Percentiles rank a stretch among this genome's conserved stretches.
Conservation (phyloP, 2,888 invertebrate genomes). For the Lycaena phlaeas region DNA sequence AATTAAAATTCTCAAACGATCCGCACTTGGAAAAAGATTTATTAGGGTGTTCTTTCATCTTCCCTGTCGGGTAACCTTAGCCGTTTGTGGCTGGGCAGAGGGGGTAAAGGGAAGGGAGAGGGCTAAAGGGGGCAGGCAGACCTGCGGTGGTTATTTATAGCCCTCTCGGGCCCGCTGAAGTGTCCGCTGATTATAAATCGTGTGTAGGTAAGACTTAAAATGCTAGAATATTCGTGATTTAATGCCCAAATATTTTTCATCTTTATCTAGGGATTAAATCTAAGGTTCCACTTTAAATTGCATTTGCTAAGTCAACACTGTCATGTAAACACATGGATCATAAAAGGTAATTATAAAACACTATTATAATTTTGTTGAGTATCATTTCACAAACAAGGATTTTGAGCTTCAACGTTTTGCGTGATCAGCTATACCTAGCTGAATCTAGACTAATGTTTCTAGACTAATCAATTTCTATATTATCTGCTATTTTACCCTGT, state of each 20-base stretch:
- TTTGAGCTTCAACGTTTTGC: no score
- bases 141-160: slow-evolving; percentile 65
- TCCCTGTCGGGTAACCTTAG: slow-evolving; percentile 61
- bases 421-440: no score
- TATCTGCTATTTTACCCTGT: no score
- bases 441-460: no score
- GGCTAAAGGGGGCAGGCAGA: slow-evolving; percentile 26
- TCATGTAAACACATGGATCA: no score
- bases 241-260: slow-evolving; percentile 10
- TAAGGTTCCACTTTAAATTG: no score
- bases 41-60: slow-evolving; percentile 69
- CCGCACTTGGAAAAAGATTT: slow-evolving; percentile 69
- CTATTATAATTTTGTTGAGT: no score
- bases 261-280: neutral
- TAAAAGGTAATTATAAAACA: no score
- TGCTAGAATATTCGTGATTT: slow-evolving; percentile 10
- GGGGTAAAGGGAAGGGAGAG: slow-evolving; percentile 26
- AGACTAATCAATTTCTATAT: no score
- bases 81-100: slow-evolving; percentile 52
- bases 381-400: no score
- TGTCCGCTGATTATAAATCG: slow-evolving; percentile 68
- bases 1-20: slow-evolving; percentile 70
- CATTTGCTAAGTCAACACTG: no score
- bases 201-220: slow-evolving; percentile 44
- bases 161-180: slow-evolving; percentile 66